Evolutionary conservation across 2,113 vertebrate genomes (phyloP).

Genomic region (Puma concolor): DNA sequence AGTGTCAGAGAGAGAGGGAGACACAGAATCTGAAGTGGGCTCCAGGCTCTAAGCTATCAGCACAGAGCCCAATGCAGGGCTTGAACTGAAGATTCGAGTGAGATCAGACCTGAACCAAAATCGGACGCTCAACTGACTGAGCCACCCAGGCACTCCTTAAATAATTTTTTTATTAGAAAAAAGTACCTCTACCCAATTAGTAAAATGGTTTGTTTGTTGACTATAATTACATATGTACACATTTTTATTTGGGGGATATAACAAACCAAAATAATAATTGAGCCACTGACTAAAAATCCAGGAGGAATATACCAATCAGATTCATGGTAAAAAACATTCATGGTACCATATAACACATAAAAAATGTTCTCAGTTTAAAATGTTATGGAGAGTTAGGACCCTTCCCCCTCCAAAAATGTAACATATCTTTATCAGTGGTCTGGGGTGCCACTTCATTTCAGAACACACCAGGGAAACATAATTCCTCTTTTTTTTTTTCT

Average conservation of each 20-base stretch:
- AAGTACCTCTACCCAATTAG: not conserved
- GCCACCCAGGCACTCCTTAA: no score
- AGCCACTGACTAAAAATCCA: conserved; percentile 1
- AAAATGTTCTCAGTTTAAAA: not conserved
- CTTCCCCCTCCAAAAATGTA: not conserved
- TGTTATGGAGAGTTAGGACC: not conserved
- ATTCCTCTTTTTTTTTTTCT: not conserved
- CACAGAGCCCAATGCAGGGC: no score
- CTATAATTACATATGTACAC: not conserved
- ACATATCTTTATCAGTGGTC: not conserved
- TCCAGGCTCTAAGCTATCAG: no score
- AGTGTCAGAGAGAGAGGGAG: no score
- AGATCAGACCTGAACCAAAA: no score
- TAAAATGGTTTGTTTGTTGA: not conserved
- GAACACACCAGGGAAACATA: not conserved
- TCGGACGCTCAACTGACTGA: no score
- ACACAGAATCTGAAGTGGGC: no score
- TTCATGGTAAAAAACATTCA: not conserved
- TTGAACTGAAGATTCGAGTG: no score
- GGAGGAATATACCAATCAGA: not conserved
- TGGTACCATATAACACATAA: not conserved
- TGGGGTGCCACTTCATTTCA: not conserved
- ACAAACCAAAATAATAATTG: not conserved
- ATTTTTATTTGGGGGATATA: not conserved
- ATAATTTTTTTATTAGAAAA: not conserved